Evolutionary conservation across 2,113 vertebrate species (phyloP).

Genomic region (Indri indri): DNA sequence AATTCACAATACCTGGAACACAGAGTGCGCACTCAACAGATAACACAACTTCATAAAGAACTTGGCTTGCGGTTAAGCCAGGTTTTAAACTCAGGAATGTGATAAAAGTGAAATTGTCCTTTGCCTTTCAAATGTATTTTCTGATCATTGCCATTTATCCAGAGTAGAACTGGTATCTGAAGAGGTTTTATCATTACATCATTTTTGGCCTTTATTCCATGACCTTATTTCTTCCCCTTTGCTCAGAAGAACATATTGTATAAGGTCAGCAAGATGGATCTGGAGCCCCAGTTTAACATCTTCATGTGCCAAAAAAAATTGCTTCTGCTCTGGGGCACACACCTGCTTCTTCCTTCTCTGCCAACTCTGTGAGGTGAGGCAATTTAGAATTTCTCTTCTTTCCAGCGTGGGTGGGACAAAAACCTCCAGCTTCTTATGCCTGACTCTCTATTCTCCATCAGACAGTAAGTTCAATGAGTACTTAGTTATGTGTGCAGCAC

Average conservation of each 20-base stretch:
- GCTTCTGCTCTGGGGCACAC: constrained; percentile 58
- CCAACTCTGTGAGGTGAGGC: constrained; percentile 34
- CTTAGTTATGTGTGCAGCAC: not conserved
- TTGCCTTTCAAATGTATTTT: constrained; percentile 6
- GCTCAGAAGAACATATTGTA: constrained; percentile 49
- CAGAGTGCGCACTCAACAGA: not conserved
- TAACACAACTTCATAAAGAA: not conserved
- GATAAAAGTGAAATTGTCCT: not conserved
- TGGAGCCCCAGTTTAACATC: constrained; percentile 10
- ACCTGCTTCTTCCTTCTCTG: constrained; percentile 60
- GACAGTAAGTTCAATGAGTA: not conserved
- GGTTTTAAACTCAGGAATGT: not conserved
- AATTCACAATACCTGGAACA: not conserved
- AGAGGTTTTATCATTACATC: constrained; percentile 35
- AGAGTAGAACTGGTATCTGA: not conserved
- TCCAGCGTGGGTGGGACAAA: not conserved
- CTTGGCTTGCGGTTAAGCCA: not conserved
- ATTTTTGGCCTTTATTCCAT: constrained; percentile 50
- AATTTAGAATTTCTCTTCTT: constrained; percentile 27
- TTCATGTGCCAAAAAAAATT: constrained; percentile 46
- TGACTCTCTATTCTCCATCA: not conserved
- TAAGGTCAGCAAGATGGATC: constrained; percentile 62
- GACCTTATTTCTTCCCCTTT: constrained; percentile 52
- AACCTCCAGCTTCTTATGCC: not conserved
- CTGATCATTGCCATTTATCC: not conserved